These are phyloP conservation scores for Diorhabda carinulata DNA, from an alignment of 1,140 invertebrate genomes.

Conservation along the genomic window DNA sequence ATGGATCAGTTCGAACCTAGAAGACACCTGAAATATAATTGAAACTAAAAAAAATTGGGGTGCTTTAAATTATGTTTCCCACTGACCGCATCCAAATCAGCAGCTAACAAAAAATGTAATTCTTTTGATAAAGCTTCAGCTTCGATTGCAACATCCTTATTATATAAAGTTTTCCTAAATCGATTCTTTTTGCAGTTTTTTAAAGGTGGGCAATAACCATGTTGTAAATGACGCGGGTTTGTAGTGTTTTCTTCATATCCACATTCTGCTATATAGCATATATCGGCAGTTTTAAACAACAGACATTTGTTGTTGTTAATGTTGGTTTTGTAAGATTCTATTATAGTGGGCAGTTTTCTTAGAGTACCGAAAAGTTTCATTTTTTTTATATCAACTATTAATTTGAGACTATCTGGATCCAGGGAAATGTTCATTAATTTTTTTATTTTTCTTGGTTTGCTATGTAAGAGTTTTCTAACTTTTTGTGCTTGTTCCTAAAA, in stretches of 20 bases:
- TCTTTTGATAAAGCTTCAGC: conserved; percentile 38
- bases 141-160: conserved; percentile 36
- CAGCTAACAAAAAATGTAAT: conserved; percentile 39
- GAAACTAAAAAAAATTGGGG: background rate
- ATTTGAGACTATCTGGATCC: conserved; percentile 25
- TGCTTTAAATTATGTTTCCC: background rate
- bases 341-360: conserved; percentile 41
- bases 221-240: conserved; percentile 24
- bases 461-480: conserved; percentile 27
- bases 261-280: conserved; percentile 40
- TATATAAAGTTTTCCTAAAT: conserved; percentile 41
- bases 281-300: conserved; percentile 42
- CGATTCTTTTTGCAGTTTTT: conserved; percentile 41
- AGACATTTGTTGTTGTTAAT: conserved; percentile 29
- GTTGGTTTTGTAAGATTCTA: conserved; percentile 41
- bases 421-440: conserved; percentile 36
- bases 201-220: conserved; percentile 40
- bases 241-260: conserved; percentile 17
- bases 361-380: conserved; percentile 31
- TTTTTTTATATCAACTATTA: conserved; percentile 30
- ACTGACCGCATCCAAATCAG: conserved; percentile 42
- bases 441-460: conserved; percentile 40
- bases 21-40: conserved; percentile 26
- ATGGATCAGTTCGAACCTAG: conserved; percentile 32
- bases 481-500: conserved; percentile 33